Percentiles rank a stretch among this genome's conserved stretches.
Evolutionary conservation across 2,113 vertebrate species (phyloP).

Genomic region (Elephas maximus): DNA sequence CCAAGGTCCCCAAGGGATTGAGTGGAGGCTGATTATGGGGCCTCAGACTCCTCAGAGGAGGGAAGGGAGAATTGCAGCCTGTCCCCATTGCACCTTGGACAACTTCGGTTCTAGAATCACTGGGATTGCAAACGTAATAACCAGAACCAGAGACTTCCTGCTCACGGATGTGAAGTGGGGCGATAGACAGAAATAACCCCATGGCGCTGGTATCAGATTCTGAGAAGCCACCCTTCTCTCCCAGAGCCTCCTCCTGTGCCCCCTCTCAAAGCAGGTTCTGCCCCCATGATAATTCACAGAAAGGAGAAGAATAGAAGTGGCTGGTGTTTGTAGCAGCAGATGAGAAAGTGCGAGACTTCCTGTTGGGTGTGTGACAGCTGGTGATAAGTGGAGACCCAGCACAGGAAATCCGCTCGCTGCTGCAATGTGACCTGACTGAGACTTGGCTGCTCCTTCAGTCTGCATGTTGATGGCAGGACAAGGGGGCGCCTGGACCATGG

Average conservation of each 20-base stretch:
- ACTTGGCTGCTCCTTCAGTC: slow-evolving; percentile 85
- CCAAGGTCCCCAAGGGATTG: neutral
- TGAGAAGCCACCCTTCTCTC: neutral
- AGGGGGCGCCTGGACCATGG: slow-evolving; percentile 89
- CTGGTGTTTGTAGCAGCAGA: slow-evolving; percentile 90
- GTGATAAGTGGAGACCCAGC: slow-evolving; percentile 91
- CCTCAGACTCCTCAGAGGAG: neutral
- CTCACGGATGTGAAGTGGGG: slow-evolving; percentile 47
- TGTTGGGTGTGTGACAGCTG: slow-evolving; percentile 93
- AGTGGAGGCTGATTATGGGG: too few species aligned
- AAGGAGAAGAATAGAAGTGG: slow-evolving; percentile 78
- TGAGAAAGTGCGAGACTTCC: slow-evolving; percentile 93
- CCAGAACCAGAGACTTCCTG: slow-evolving; percentile 66
- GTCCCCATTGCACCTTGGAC: neutral
- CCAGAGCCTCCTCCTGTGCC: neutral
- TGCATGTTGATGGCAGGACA: slow-evolving; percentile 83
- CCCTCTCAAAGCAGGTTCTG: slow-evolving; percentile 80
- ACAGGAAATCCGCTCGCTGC: slow-evolving; percentile 92
- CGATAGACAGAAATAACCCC: slow-evolving; percentile 66
- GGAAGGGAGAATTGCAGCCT: neutral
- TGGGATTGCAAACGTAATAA: neutral
- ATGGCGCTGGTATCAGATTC: neutral
- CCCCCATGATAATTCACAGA: slow-evolving; percentile 77
- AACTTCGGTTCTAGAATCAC: neutral
- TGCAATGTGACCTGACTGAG: slow-evolving; percentile 87